phyloP scores from a whole-genome alignment of 2,113 vertebrate species.

The Neomonachus schauinslandi region DNA sequence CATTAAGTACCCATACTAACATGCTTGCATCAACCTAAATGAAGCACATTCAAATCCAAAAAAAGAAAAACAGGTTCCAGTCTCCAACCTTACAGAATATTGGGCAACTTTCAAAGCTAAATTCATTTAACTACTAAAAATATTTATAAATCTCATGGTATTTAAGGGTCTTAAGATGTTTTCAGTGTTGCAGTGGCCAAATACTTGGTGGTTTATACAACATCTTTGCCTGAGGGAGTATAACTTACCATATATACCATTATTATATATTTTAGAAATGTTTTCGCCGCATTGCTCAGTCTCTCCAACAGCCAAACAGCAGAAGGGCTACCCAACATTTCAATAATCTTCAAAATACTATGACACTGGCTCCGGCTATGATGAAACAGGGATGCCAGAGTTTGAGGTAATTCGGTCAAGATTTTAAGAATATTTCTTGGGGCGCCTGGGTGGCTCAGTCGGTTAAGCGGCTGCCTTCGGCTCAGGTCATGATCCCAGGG shows the following conservation, averaged over 20 bases:
- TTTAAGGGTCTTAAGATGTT: constrained; percentile 62
- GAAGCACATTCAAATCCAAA: constrained; percentile 23
- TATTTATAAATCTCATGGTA: constrained; percentile 60
- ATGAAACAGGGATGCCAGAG: background rate
- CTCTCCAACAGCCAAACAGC: too few species aligned
- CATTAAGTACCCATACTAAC: constrained; percentile 63
- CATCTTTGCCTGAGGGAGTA: constrained; percentile 46
- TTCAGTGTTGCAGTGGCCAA: constrained; percentile 43
- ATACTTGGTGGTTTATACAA: constrained; percentile 42
- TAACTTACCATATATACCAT: constrained; percentile 41
- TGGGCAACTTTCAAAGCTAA: constrained; percentile 58
- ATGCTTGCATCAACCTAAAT: constrained; percentile 21
- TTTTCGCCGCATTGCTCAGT: background rate
- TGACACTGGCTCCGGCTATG: background rate
- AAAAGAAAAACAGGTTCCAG: constrained; percentile 56
- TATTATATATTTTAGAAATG: constrained; percentile 39
- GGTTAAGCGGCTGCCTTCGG: too few species aligned
- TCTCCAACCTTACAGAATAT: constrained; percentile 48
- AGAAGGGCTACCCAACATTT: background rate
- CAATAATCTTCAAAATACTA: constrained; percentile 33
- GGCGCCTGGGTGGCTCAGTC: too few species aligned
- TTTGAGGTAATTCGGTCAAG: background rate
- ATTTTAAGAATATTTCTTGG: constrained; percentile 2
- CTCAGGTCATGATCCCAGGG: too few species aligned
- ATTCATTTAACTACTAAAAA: constrained; percentile 59